Conservation (phyloP, 2,888 invertebrate genomes). For the Falcaria lacertinaria region DNA sequence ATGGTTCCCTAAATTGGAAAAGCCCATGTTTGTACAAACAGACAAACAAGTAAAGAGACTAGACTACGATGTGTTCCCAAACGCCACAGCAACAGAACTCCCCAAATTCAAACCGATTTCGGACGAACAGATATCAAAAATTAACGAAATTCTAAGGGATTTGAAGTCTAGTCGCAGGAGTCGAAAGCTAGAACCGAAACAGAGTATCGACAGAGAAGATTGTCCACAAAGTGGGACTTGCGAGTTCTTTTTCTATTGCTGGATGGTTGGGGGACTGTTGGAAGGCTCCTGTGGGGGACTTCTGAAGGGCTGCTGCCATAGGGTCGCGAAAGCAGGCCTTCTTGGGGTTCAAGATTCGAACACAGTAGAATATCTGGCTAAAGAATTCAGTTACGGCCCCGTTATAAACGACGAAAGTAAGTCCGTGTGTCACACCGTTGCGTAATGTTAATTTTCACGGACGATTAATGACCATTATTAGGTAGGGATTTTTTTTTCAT, state of each 20-base stretch:
- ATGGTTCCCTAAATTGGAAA: constrained; percentile 41
- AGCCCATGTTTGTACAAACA: constrained; percentile 71
- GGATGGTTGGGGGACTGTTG: constrained; percentile 92
- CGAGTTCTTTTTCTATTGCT: constrained; percentile 95
- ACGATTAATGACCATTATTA: no score
- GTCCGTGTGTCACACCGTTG: constrained; percentile 52
- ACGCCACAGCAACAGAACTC: constrained; percentile 42
- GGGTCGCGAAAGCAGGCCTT: constrained; percentile 83
- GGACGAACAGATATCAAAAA: constrained; percentile 62
- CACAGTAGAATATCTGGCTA: constrained; percentile 81
- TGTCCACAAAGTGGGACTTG: constrained; percentile 89
- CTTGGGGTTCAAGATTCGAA: constrained; percentile 83
- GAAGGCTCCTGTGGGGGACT: constrained; percentile 91
- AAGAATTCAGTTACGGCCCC: constrained; percentile 85
- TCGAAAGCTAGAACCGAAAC: constrained; percentile 33
- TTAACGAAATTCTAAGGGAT: constrained; percentile 57
- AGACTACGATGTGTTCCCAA: constrained; percentile 44
- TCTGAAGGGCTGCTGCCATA: constrained; percentile 92
- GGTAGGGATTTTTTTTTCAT: no score
- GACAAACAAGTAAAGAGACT: constrained; percentile 42
- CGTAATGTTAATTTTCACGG: constrained; percentile 23
- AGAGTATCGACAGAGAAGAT: constrained; percentile 41
- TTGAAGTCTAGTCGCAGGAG: constrained; percentile 44
- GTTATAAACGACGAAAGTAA: constrained; percentile 89
- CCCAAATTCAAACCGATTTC: constrained; percentile 69